Base-by-base conservation (phyloP, 2,797 vertebrate genomes). In the Loriculus beryllinus region DNA sequence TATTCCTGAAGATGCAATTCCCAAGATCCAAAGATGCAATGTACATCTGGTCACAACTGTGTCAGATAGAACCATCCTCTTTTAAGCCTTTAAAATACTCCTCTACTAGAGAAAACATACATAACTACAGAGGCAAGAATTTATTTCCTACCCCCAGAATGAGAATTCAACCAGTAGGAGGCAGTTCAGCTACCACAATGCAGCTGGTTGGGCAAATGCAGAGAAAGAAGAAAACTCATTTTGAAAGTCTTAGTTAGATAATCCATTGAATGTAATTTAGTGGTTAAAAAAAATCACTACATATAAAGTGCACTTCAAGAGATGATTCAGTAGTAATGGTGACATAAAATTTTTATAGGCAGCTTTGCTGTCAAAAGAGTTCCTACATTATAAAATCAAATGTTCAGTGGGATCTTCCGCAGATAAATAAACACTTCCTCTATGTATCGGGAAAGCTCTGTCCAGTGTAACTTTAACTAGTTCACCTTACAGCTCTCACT, bases 301-400 rank as follows among this genome's bases (percentile, higher is more conserved):
- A 90, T 91, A 93, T 91, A 96, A 89, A 16, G 64, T 71, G 40
- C 54, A 80, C n/a, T 93, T 91, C 40, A 84, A 90, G 80, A 91
- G 88, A 95, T 67, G 74, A 93, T 90, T 82, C 71, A 47, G 43
- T 84, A 82, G 90, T 95, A 96, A 97, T 0, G 2, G 76, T 75
- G 81, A 95, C 80, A 96, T 97, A 77, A 94, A 97, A 85, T 19
- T 91, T 97, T 98, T 96, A 97, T 83, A 70, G 85, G 69, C 83
- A 92, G 79, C 43, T 79, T 93, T 78, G 79, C 92, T 92, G 93
- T 88, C 94, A 96, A 89, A 78, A 81, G 85, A 92, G 72, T 82
- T 85, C 78, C 64, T 87, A 39, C 3, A 29, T 94, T 88, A 92
- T 70, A 96, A 97, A 97, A 96, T 96, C 92, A 87, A 96, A 25